Conservation (phyloP, 2,113 vertebrate genomes). For the Recurvirostra avosetta region DNA sequence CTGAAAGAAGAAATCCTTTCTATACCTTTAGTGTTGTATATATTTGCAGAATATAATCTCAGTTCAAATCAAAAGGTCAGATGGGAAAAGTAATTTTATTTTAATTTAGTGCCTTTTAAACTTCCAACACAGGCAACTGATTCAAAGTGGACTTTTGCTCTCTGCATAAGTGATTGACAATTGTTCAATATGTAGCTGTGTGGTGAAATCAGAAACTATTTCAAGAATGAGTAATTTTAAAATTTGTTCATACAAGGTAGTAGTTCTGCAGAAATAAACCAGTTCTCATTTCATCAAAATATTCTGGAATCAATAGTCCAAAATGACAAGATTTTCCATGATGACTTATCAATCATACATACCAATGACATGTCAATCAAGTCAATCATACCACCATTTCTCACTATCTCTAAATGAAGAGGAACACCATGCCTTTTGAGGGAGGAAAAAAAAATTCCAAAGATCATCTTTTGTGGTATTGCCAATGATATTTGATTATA, state of each 20-base stretch:
- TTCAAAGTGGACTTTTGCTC: background rate
- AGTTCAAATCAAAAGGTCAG: background rate
- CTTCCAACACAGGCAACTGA: background rate
- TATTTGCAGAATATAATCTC: background rate
- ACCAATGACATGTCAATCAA: background rate
- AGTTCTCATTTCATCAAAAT: background rate
- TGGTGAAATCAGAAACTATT: background rate
- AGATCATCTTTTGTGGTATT: background rate
- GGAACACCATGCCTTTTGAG: background rate
- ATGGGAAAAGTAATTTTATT: background rate
- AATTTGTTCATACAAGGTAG: background rate
- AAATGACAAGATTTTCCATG: background rate
- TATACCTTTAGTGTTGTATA: background rate
- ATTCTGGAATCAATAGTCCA: background rate
- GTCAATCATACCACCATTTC: background rate
- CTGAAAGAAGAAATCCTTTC: background rate
- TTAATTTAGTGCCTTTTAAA: background rate
- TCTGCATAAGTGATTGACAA: background rate
- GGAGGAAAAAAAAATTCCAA: background rate
- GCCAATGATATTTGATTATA: background rate
- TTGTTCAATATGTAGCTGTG: background rate
- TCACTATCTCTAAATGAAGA: background rate
- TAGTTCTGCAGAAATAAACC: background rate
- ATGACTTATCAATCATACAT: no score
- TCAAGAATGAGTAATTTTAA: background rate